A percentile compares a stretch with the other conserved stretches of the same genome.
Conservation (phyloP, 2,888 invertebrate genomes). For the Andrena trimmerana region DNA sequence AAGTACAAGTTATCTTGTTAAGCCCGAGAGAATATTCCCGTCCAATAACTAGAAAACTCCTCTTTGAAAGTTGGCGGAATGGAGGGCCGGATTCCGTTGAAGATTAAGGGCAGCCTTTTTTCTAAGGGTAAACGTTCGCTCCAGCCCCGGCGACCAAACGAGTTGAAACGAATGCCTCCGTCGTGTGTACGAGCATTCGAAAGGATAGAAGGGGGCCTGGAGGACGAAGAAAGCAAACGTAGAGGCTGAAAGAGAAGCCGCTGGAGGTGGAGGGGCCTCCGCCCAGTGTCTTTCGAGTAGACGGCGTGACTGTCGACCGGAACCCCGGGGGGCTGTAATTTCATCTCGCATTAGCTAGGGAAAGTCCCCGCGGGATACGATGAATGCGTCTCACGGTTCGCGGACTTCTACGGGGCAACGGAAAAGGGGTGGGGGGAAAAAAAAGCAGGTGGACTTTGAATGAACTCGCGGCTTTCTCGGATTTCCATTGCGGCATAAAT, state of each 20-base stretch:
- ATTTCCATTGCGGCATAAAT: slow-evolving; percentile 72
- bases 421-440: slow-evolving; percentile 36
- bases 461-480: slow-evolving; percentile 67
- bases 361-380: slow-evolving; percentile 70
- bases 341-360: slow-evolving; percentile 76
- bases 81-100: slow-evolving; percentile 33
- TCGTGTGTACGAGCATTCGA: slow-evolving; percentile 36
- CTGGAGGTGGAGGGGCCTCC: slow-evolving; percentile 14
- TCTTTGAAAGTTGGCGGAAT: slow-evolving; percentile 47
- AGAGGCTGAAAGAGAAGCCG: slow-evolving; percentile 52
- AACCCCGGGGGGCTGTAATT: slow-evolving; percentile 73
- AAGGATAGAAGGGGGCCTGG: slow-evolving; percentile 22
- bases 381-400: slow-evolving; percentile 74
- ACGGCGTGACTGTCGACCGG: slow-evolving; percentile 68
- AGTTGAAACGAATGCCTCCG: slow-evolving; percentile 65
- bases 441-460: slow-evolving; percentile 64
- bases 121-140: slow-evolving; percentile 62
- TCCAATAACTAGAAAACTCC: slow-evolving; percentile 66
- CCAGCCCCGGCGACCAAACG: slow-evolving; percentile 53
- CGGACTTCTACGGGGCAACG: slow-evolving; percentile 61
- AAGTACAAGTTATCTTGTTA: slow-evolving; percentile 70
- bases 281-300: slow-evolving; percentile 68
- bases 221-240: slow-evolving; percentile 37
- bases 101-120: slow-evolving; percentile 68
- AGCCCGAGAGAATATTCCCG: slow-evolving; percentile 55